These are phyloP conservation scores for Stenoptilia bipunctidactyla DNA, from an alignment of 2,888 invertebrate genomes.

Conservation along the genomic window DNA sequence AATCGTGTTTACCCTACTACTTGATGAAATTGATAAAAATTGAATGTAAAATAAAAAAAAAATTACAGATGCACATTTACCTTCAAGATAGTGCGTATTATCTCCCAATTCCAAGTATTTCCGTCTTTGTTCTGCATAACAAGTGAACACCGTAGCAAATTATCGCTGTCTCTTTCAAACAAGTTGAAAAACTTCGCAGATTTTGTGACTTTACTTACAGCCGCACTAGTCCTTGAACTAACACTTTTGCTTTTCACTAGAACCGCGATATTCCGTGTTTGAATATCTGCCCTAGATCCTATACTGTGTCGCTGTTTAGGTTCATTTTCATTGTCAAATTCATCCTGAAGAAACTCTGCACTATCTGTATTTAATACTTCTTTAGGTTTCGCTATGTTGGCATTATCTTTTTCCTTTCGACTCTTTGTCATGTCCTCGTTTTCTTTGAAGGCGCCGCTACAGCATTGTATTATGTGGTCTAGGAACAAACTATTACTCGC, in stretches of 20 bases:
- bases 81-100: conserved; percentile 86
- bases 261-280: conserved; percentile 54
- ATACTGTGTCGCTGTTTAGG: conserved; percentile 54
- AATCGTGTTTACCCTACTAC: no score
- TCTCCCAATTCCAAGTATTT: conserved; percentile 92
- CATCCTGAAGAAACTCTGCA: conserved; percentile 49
- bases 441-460: conserved; percentile 47
- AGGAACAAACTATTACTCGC: conserved; percentile 87
- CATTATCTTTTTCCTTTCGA: conserved; percentile 51
- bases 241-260: conserved; percentile 64
- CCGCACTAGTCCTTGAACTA: conserved; percentile 50
- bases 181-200: conserved; percentile 62
- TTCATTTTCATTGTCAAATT: conserved; percentile 51
- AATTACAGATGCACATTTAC: conserved; percentile 37
- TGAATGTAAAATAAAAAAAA: no score
- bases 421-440: conserved; percentile 42
- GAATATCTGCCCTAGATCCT: conserved; percentile 52
- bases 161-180: conserved; percentile 74
- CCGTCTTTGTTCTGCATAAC: conserved; percentile 86
- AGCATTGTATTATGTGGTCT: conserved; percentile 80
- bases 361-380: conserved; percentile 31
- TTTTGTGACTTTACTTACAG: conserved; percentile 50
- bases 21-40: no score
- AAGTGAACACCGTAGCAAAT: conserved; percentile 82
- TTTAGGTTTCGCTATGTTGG: conserved; percentile 40